Percentiles rank a stretch among this genome's conserved stretches.
Evolutionary conservation across 1,140 invertebrate species (phyloP).

Genomic region (Rhysida immarginata): DNA sequence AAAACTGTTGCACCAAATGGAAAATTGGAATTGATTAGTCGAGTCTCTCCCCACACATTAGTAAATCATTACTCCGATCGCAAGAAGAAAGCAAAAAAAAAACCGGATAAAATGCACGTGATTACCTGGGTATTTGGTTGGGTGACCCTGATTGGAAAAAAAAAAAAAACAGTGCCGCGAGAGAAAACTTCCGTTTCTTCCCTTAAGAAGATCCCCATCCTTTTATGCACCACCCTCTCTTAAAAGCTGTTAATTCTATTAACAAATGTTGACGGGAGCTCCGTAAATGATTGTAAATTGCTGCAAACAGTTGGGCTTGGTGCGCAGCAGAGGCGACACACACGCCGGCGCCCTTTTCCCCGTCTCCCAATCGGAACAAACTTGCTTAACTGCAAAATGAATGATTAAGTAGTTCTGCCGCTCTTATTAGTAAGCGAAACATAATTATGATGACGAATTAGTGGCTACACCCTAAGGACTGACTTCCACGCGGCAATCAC

Average conservation of each 20-base stretch:
- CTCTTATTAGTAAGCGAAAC: not conserved
- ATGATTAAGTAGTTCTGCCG: constrained; percentile 1
- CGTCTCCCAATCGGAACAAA: not conserved
- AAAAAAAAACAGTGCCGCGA: not conserved
- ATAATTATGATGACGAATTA: constrained; percentile 9
- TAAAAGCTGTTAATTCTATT: constrained; percentile 5
- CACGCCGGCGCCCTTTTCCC: no score
- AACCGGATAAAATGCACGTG: not conserved
- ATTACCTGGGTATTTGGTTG: not conserved
- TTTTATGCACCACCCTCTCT: not conserved
- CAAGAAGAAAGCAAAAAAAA: not conserved
- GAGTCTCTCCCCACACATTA: not conserved
- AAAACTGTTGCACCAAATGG: not conserved
- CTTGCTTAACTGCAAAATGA: not conserved
- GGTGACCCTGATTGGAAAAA: not conserved
- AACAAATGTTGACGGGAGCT: constrained; percentile 1
- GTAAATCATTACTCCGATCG: not conserved
- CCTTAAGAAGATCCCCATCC: no score
- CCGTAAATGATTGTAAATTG: constrained; percentile 2
- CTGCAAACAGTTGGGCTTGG: no score
- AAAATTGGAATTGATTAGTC: constrained; percentile 2
- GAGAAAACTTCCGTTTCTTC: not conserved
- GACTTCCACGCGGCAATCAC: not conserved
- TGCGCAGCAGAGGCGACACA: no score
- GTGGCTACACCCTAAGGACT: constrained; percentile 3